Evolutionary conservation across 2,113 vertebrate genomes (phyloP).

Genomic region (Hippolais icterina): DNA sequence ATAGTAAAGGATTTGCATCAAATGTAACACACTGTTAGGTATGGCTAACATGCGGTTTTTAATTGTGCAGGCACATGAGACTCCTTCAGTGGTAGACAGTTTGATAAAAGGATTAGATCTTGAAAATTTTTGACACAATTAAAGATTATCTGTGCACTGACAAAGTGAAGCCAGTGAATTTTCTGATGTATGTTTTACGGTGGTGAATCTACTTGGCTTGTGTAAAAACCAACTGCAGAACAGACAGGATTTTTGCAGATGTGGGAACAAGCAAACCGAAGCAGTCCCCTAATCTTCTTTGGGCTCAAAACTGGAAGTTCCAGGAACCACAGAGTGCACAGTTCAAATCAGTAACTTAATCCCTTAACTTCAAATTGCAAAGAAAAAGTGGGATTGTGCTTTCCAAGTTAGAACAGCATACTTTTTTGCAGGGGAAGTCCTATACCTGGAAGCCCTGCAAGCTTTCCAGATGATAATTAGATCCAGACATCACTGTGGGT

Average conservation of each 20-base stretch:
- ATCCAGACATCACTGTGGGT: constrained; percentile 10
- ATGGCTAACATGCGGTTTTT: constrained; percentile 73
- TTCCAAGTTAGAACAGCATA: background rate
- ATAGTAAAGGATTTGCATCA: constrained; percentile 84
- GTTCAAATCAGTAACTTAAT: background rate
- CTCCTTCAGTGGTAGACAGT: constrained; percentile 82
- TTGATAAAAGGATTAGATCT: constrained; percentile 87
- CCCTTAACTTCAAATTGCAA: background rate
- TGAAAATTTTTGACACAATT: constrained; percentile 81
- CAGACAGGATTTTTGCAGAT: background rate
- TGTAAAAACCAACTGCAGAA: background rate
- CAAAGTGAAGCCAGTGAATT: constrained; percentile 35
- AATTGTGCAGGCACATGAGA: constrained; percentile 83
- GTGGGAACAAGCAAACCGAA: background rate
- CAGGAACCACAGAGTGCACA: background rate
- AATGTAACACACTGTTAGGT: constrained; percentile 75
- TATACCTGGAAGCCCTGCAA: constrained; percentile 12
- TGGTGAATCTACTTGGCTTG: constrained; percentile 37
- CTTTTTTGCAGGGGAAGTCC: background rate
- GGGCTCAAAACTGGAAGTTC: background rate
- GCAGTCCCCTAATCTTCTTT: background rate
- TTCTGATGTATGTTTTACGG: constrained; percentile 22
- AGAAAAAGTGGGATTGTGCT: background rate
- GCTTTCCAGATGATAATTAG: constrained; percentile 47
- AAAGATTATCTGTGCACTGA: constrained; percentile 67